phyloP scores from a whole-genome alignment of 2,888 invertebrate species.

The Drosophila incognita region DNA sequence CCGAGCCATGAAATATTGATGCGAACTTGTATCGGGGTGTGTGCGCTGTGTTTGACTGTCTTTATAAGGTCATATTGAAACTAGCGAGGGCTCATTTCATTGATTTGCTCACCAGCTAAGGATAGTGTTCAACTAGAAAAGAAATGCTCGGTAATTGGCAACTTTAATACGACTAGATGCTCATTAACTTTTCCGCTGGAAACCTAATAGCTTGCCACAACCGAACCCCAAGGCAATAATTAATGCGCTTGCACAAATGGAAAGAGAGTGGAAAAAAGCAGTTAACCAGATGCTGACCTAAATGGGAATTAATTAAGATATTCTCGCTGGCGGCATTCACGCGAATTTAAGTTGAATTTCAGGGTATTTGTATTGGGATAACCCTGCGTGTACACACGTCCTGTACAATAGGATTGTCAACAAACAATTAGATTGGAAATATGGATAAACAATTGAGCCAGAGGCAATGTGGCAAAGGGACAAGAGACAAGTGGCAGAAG shows the following conservation, averaged over 20 bases:
- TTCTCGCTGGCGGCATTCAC: conserved; percentile 1
- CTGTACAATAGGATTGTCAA: conserved; percentile 30
- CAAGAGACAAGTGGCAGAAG: neutral
- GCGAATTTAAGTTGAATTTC: neutral
- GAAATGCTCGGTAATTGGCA: conserved; percentile 7
- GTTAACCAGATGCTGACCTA: conserved; percentile 28
- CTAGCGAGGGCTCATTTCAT: conserved; percentile 15
- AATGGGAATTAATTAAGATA: conserved; percentile 50
- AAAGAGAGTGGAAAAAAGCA: neutral
- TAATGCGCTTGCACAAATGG: conserved; percentile 21
- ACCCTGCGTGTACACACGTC: neutral
- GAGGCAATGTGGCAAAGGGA: neutral
- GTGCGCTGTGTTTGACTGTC: neutral
- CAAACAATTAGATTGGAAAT: conserved; percentile 7
- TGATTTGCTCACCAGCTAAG: conserved; percentile 13
- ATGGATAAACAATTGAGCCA: conserved; percentile 38
- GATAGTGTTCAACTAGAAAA: neutral
- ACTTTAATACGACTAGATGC: conserved; percentile 1
- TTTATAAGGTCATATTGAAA: conserved; percentile 22
- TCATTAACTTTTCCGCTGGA: conserved; percentile 3
- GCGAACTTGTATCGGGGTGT: conserved; percentile 15
- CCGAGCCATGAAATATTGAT: conserved; percentile 74
- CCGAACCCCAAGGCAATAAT: conserved; percentile 42
- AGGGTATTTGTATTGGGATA: conserved; percentile 6
- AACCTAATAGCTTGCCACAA: conserved; percentile 1